Percentiles rank a stretch among this genome's conserved stretches.
Conservation (phyloP, 2,797 vertebrate species). For the Oreonectes daqikongensis region DNA sequence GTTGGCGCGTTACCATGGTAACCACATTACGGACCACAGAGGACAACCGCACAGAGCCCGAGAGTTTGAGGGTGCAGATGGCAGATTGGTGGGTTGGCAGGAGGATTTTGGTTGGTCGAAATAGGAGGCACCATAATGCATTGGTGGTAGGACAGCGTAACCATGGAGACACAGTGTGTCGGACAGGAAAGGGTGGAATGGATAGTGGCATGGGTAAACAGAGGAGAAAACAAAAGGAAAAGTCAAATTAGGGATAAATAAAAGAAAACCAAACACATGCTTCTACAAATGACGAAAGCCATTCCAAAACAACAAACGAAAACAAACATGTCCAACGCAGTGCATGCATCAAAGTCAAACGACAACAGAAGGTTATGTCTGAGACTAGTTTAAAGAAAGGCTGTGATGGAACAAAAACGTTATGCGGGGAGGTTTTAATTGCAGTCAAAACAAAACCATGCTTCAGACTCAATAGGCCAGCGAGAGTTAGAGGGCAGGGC, state of each 20-base stretch:
- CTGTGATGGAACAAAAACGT: conserved; percentile 38
- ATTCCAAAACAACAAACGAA: conserved; percentile 79
- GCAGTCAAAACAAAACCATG: conserved; percentile 46
- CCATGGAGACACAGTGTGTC: conserved; percentile 76
- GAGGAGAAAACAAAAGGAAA: conserved; percentile 84
- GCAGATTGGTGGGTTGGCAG: conserved; percentile 67
- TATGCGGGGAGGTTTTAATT: conserved; percentile 39
- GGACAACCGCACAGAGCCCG: conserved; percentile 40
- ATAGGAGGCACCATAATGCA: conserved; percentile 83
- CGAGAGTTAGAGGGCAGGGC: conserved; percentile 43
- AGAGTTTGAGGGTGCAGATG: conserved; percentile 50
- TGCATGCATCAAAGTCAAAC: conserved; percentile 79
- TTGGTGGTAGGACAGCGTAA: conserved; percentile 83
- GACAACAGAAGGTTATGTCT: conserved; percentile 52
- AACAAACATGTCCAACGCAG: conserved; percentile 70
- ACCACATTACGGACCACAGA: conserved; percentile 59
- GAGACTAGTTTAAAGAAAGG: conserved; percentile 39
- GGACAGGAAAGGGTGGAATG: conserved; percentile 63
- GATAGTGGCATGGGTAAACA: conserved; percentile 78
- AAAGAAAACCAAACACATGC: conserved; percentile 80
- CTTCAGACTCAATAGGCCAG: conserved; percentile 51
- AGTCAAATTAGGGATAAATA: conserved; percentile 80
- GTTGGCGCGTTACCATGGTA: conserved; percentile 80
- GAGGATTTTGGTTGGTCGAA: conserved; percentile 72
- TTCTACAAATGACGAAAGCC: conserved; percentile 75